A percentile compares a stretch with the other conserved stretches of the same genome.
Evolutionary conservation across 2,113 vertebrate genomes (phyloP).

Genomic region (Oreochromis niloticus): DNA sequence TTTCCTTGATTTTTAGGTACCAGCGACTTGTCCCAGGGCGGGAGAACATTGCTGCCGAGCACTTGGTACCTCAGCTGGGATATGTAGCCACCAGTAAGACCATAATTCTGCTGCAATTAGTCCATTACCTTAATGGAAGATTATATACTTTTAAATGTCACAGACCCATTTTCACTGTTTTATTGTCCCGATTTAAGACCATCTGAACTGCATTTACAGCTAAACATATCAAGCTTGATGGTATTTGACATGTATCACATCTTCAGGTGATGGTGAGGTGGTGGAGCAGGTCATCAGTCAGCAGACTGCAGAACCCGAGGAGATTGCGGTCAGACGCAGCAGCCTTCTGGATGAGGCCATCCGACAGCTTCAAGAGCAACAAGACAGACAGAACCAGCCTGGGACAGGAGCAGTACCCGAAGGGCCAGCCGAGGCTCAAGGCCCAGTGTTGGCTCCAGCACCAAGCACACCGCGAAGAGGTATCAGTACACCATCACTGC

Average conservation of each 20-base stretch:
- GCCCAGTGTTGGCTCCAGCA: conserved; percentile 25
- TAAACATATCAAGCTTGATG: not conserved
- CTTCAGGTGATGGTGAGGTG: conserved; percentile 89
- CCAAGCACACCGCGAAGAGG: conserved; percentile 86
- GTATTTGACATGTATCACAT: not conserved
- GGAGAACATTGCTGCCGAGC: conserved; percentile 89
- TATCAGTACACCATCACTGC: conserved; percentile 20
- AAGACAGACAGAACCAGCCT: conserved; percentile 71
- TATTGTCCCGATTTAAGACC: not conserved
- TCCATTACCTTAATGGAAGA: not conserved
- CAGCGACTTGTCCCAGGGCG: conserved; percentile 93
- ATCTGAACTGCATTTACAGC: not conserved
- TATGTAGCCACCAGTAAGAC: conserved; percentile 92
- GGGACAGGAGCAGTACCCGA: conserved; percentile 33
- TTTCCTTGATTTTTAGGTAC: conserved; percentile 58
- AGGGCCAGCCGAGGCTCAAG: conserved; percentile 20
- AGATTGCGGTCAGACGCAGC: conserved; percentile 64
- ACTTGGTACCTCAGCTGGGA: conserved; percentile 92
- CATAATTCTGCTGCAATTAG: not conserved
- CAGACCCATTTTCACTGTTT: not conserved
- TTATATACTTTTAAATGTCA: not conserved
- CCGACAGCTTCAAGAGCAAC: conserved; percentile 80
- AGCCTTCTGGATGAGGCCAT: conserved; percentile 88
- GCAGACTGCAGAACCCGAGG: conserved; percentile 82
- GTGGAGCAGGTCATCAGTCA: conserved; percentile 97